These are phyloP conservation scores for Myrmecophaga tridactyla DNA, from an alignment of 2,113 vertebrate species.

Conservation along the genomic window DNA sequence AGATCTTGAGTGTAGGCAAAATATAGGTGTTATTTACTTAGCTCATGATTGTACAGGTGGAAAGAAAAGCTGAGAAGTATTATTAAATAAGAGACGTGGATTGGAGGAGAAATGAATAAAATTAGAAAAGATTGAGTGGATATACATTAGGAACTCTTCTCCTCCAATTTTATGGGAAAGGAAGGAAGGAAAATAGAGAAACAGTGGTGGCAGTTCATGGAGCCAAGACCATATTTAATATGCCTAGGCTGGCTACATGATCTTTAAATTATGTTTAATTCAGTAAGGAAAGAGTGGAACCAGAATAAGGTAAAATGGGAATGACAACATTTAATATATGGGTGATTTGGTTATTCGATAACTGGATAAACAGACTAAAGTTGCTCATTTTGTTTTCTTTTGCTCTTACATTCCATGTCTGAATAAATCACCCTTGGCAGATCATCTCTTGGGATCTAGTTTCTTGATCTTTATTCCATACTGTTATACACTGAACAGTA, in stretches of 20 bases:
- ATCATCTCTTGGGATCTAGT: not conserved
- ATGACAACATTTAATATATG: not conserved
- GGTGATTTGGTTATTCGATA: conserved; percentile 10
- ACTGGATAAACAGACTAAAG: conserved; percentile 18
- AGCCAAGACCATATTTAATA: not conserved
- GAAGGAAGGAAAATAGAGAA: not conserved
- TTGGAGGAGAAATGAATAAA: not conserved
- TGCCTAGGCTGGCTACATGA: not conserved
- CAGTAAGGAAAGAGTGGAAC: not conserved
- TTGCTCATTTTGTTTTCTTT: conserved; percentile 11
- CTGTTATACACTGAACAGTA: not conserved
- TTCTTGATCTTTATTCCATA: not conserved
- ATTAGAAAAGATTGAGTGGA: not conserved
- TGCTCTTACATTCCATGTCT: conserved; percentile 1
- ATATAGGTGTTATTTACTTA: not conserved
- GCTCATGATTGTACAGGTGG: not conserved
- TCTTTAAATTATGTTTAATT: conserved; percentile 27
- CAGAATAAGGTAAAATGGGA: not conserved
- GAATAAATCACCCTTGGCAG: not conserved
- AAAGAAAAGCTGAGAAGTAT: not conserved
- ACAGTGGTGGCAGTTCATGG: not conserved
- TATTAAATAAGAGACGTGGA: not conserved
- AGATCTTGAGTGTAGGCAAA: not conserved
- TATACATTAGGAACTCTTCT: not conserved
- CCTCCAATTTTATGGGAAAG: not conserved